These are phyloP conservation scores for Portevinia maculata DNA, from an alignment of 2,888 invertebrate genomes.

Conservation along the genomic window DNA sequence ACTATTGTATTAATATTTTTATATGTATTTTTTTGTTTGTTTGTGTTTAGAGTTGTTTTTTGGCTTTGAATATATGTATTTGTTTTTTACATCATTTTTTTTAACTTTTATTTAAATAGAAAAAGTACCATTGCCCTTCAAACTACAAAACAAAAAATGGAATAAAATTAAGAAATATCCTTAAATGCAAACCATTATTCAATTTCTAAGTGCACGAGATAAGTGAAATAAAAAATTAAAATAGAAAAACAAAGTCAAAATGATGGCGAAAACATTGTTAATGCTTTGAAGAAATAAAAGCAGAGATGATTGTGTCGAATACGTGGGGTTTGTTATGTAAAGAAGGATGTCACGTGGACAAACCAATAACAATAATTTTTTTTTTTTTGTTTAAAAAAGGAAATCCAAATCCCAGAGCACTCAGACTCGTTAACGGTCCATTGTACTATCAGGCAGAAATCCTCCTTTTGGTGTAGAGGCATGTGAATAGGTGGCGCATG, in stretches of 20 bases:
- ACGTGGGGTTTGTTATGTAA: too few relatives aligned
- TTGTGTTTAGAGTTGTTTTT: conserved; percentile 48
- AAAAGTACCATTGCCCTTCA: conserved; percentile 67
- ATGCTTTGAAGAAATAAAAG: conserved; percentile 1
- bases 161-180: conserved; percentile 47
- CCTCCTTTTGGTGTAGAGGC: too few relatives aligned
- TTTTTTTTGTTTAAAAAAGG: too few relatives aligned
- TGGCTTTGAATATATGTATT: conserved; percentile 64
- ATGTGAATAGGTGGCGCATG: too few relatives aligned
- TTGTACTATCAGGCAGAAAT: too few relatives aligned
- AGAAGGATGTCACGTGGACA: too few relatives aligned
- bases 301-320: too few relatives aligned
- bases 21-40: conserved; percentile 45
- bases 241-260: not conserved
- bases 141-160: conserved; percentile 34
- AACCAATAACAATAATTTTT: not conserved
- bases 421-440: too few relatives aligned
- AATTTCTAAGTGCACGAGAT: conserved; percentile 14
- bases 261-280: conserved; percentile 2
- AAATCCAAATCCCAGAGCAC: too few relatives aligned
- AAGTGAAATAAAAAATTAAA: not conserved
- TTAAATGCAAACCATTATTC: conserved; percentile 43
- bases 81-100: conserved; percentile 21
- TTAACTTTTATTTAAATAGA: conserved; percentile 22
- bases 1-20: too few relatives aligned